phyloP scores from a whole-genome alignment of 23 tunicate species.

The Botrylloides violaceus region DNA sequence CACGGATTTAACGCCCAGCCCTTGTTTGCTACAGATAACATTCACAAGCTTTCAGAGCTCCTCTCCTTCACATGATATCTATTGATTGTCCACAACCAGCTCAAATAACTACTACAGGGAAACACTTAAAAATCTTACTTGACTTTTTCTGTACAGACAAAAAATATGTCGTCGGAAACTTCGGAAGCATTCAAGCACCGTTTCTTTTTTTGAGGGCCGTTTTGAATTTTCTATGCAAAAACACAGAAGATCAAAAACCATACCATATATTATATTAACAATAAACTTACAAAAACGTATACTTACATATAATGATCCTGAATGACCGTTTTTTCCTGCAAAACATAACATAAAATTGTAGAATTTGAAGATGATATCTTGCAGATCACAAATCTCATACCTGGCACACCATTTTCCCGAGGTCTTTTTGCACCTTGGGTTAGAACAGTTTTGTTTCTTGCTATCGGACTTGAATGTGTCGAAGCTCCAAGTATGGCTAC shows the following conservation, averaged over 20 bases:
- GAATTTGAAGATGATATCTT: too few species aligned
- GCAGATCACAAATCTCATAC: background rate
- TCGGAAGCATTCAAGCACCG: conserved; percentile 47
- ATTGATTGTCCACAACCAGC: too few species aligned
- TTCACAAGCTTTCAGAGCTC: too few species aligned
- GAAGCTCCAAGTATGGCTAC: conserved; percentile 15
- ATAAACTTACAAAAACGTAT: background rate
- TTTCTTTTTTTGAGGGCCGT: conserved; percentile 89
- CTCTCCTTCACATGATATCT: too few species aligned
- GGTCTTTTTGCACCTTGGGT: conserved; percentile 10
- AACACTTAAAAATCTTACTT: conserved; percentile 20
- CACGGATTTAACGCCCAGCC: too few species aligned
- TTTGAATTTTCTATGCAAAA: conserved; percentile 34
- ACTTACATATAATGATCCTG: conserved; percentile 12
- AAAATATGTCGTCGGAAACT: conserved; percentile 64
- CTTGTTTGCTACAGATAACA: too few species aligned
- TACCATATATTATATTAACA: too few species aligned
- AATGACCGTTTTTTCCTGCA: conserved; percentile 29
- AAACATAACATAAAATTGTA: background rate
- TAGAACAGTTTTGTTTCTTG: background rate
- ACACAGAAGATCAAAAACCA: background rate
- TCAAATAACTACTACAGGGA: too few species aligned
- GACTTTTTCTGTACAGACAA: conserved; percentile 53
- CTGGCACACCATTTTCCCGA: conserved; percentile 20
- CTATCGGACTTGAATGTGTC: conserved; percentile 2